Conservation (phyloP, 2,797 vertebrate species). For the Cottoperca gobio region DNA sequence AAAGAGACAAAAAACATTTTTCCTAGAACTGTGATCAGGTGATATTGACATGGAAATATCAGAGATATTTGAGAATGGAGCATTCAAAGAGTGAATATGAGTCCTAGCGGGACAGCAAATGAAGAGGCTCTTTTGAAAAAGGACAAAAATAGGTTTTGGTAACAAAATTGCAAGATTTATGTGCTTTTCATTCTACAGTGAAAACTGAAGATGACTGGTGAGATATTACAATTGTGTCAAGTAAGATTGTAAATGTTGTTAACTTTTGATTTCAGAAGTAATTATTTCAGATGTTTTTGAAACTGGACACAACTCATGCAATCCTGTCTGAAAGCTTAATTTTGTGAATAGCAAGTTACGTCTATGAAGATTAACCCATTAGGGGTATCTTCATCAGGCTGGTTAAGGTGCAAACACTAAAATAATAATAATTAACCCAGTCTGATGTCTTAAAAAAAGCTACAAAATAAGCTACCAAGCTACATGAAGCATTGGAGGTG, state of each 20-base stretch:
- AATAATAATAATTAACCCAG: not conserved
- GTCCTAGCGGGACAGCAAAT: not conserved
- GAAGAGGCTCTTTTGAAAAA: not conserved
- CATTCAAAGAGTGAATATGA: not conserved
- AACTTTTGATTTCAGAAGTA: not conserved
- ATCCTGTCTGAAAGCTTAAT: not conserved
- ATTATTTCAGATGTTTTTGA: not conserved
- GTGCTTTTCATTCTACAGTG: conserved; percentile 19
- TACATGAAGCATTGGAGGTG: not conserved
- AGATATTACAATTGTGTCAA: not conserved
- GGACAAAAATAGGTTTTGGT: not conserved
- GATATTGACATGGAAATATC: conserved; percentile 1
- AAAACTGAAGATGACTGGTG: not conserved
- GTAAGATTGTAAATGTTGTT: not conserved
- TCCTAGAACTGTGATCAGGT: not conserved
- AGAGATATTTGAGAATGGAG: not conserved
- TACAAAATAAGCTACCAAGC: conserved; percentile 2
- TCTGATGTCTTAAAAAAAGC: not conserved
- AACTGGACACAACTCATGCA: not conserved
- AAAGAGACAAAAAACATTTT: conserved; percentile 6
- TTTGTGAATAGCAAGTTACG: not conserved
- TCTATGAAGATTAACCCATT: no score
- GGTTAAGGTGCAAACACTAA: not conserved
- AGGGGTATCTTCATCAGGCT: not conserved
- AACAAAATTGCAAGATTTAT: not conserved